Conservation (phyloP, 2,888 invertebrate species). For the Incurvaria masculella region DNA sequence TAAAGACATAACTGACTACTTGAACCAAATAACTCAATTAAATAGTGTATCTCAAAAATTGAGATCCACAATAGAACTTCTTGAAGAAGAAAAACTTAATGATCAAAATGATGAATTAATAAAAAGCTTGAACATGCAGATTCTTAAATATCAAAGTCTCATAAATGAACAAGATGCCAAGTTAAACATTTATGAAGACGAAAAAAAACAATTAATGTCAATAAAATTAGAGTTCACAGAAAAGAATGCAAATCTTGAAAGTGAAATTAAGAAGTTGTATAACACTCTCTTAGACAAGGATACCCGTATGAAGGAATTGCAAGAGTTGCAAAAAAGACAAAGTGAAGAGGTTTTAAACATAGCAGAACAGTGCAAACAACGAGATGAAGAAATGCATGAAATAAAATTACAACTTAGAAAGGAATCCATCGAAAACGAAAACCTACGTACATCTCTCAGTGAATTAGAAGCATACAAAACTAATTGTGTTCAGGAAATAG, state of each 20-base stretch:
- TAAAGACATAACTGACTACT: slow-evolving; percentile 45
- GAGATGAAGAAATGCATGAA: slow-evolving; percentile 55
- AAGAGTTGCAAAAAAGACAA: slow-evolving; percentile 44
- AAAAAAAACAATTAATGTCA: slow-evolving; percentile 35
- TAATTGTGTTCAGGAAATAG: slow-evolving; percentile 40
- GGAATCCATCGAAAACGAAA: slow-evolving; percentile 61
- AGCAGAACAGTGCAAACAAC: slow-evolving; percentile 45
- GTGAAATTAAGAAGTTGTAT: slow-evolving; percentile 39
- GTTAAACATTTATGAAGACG: slow-evolving; percentile 40
- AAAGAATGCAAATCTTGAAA: slow-evolving; percentile 30
- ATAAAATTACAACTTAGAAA: slow-evolving; percentile 52
- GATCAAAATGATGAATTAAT: slow-evolving; percentile 50
- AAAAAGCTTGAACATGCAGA: slow-evolving; percentile 53
- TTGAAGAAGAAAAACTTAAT: slow-evolving; percentile 48
- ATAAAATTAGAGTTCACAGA: slow-evolving; percentile 32
- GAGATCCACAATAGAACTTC: slow-evolving; percentile 45
- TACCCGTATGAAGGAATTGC: slow-evolving; percentile 41
- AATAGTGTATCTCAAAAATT: slow-evolving; percentile 50
- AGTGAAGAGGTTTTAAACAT: slow-evolving; percentile 45
- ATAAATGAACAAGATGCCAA: slow-evolving; percentile 39
- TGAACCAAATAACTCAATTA: slow-evolving; percentile 53
- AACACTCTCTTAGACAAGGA: slow-evolving; percentile 44
- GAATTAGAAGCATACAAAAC: slow-evolving; percentile 47
- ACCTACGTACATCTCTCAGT: slow-evolving; percentile 56
- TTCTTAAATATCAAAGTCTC: slow-evolving; percentile 40